These are phyloP conservation scores for Coregonus clupeaformis DNA, from an alignment of 2,113 vertebrate genomes.

Conservation along the genomic window DNA sequence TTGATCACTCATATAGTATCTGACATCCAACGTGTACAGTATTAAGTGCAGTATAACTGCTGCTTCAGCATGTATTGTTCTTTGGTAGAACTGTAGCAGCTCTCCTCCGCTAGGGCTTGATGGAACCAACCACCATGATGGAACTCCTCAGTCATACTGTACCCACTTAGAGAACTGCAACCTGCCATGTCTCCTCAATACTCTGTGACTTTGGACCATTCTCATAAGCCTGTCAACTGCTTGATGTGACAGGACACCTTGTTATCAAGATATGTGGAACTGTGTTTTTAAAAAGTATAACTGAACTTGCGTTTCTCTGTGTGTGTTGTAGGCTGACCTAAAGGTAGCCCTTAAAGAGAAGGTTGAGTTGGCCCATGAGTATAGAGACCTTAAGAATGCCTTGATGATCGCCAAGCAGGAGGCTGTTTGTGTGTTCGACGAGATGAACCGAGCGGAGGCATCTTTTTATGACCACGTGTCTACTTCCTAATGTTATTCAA, in stretches of 20 bases:
- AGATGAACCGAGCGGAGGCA: constrained; percentile 48
- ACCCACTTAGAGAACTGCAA: too few species aligned
- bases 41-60: neutral
- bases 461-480: constrained; percentile 48
- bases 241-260: too few species aligned
- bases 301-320: neutral
- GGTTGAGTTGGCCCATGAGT: constrained; percentile 48
- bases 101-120: neutral
- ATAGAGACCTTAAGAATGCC: constrained; percentile 52
- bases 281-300: too few species aligned
- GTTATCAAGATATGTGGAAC: neutral
- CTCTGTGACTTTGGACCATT: too few species aligned
- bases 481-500: neutral
- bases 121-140: neutral
- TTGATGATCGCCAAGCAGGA: constrained; percentile 55
- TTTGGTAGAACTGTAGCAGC: neutral
- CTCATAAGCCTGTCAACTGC: too few species aligned
- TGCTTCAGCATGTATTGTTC: neutral
- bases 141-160: neutral
- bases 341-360: constrained; percentile 52
- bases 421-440: constrained; percentile 30
- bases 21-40: neutral
- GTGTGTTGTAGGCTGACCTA: constrained; percentile 52
- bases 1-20: neutral
- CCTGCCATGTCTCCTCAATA: too few species aligned